These are phyloP conservation scores for Lycopodina hypogea DNA, from an alignment of 37 sponge, comb jelly and placozoan genomes.

Conservation along the genomic window DNA sequence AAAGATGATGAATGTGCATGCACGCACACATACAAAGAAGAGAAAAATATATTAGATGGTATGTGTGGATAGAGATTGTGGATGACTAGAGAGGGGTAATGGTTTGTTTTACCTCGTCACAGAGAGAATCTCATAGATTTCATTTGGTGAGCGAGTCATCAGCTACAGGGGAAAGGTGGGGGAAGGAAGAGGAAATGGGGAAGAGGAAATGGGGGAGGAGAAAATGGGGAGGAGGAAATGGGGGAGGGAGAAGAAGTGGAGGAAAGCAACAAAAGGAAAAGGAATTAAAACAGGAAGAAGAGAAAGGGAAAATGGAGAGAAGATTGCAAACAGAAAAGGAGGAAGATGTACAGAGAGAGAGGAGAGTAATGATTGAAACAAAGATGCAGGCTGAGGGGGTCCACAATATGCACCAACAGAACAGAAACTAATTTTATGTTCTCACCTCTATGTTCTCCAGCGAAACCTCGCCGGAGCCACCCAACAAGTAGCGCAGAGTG, in stretches of 20 bases:
- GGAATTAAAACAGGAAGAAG: no score
- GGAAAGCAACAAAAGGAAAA: no score
- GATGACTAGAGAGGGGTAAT: neutral
- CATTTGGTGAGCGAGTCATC: slow-evolving; percentile 66
- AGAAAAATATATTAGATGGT: no score
- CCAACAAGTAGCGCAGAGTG: slow-evolving; percentile 68
- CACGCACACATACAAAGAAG: no score
- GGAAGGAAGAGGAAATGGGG: neutral
- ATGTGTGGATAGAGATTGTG: no score
- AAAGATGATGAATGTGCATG: neutral
- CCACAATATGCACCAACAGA: neutral
- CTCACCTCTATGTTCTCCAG: slow-evolving; percentile 69
- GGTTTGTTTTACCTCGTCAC: slow-evolving; percentile 61
- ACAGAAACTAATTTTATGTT: neutral
- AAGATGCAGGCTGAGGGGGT: neutral
- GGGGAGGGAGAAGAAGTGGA: no score
- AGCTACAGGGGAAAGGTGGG: slow-evolving; percentile 24
- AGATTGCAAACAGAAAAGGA: no score
- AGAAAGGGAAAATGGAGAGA: neutral
- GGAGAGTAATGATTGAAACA: neutral
- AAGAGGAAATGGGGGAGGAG: no score
- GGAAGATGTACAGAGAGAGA: no score
- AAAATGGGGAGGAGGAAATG: neutral
- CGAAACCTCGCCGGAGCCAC: slow-evolving; percentile 66
- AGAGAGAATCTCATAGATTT: slow-evolving; percentile 74